These are phyloP conservation scores for Athene cunicularia DNA, from an alignment of 2,113 vertebrate species.

Conservation along the genomic window DNA sequence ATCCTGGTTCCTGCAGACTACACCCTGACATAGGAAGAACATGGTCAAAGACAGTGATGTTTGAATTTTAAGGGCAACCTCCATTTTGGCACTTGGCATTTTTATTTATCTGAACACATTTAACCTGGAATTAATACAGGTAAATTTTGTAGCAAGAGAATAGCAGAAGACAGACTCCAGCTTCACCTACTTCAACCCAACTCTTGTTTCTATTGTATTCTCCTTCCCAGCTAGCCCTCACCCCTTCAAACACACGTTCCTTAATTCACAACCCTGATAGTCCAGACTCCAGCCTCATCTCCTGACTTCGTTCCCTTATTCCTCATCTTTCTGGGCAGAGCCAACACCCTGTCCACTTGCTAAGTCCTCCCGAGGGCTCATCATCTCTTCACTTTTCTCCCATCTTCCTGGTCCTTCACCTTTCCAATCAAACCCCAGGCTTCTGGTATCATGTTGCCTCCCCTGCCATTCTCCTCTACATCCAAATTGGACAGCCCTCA, in stretches of 20 bases:
- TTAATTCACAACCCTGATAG: not conserved
- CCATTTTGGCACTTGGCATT: conserved; percentile 34
- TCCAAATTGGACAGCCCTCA: not conserved
- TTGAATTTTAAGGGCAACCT: conserved; percentile 13
- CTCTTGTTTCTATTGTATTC: not conserved
- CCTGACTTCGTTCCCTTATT: not conserved
- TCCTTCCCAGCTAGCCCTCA: not conserved
- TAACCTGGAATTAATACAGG: conserved; percentile 19
- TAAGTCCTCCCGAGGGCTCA: not conserved
- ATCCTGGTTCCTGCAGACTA: not conserved
- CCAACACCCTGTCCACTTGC: accelerated
- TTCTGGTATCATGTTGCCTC: not conserved
- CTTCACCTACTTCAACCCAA: not conserved
- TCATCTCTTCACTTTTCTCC: accelerated
- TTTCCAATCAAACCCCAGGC: not conserved
- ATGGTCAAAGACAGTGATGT: not conserved
- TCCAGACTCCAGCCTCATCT: not conserved
- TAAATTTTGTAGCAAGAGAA: not conserved
- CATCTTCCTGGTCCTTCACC: not conserved
- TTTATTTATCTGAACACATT: not conserved
- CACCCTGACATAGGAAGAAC: not conserved
- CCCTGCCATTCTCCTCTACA: not conserved
- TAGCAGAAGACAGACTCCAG: not conserved
- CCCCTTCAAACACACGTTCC: accelerated
- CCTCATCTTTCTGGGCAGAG: not conserved